phyloP scores from a whole-genome alignment of 1,140 invertebrate species.

The Diuraphis noxia region DNA sequence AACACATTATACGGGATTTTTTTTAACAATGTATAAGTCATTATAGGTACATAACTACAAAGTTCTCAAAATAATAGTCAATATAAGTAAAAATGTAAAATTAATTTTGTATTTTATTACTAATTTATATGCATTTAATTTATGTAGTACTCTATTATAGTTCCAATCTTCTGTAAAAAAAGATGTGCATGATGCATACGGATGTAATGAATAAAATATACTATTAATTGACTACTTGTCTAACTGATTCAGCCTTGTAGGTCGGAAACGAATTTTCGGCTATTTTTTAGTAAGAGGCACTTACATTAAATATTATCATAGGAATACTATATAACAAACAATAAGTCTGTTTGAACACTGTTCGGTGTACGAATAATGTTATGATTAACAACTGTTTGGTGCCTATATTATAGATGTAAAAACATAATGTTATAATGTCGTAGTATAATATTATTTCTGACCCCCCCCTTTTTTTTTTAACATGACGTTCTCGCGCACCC shows the following conservation, averaged over 20 bases:
- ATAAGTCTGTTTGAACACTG: background rate
- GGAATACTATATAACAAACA: background rate
- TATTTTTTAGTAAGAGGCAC: background rate
- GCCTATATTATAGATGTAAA: background rate
- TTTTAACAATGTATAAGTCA: too few relatives aligned
- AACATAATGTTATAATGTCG: background rate
- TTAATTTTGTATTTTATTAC: too few relatives aligned
- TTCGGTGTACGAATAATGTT: background rate
- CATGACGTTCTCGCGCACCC: background rate
- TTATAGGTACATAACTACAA: too few relatives aligned
- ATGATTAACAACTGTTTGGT: background rate
- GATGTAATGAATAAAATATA: too few relatives aligned
- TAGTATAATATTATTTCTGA: conserved; percentile 8
- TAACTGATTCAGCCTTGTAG: background rate
- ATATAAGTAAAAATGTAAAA: too few relatives aligned
- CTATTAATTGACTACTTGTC: too few relatives aligned
- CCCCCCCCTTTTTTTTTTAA: conserved; percentile 37
- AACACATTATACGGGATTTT: too few relatives aligned
- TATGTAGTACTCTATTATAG: too few relatives aligned
- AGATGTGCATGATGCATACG: too few relatives aligned
- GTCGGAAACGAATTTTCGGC: background rate
- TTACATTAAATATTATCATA: background rate
- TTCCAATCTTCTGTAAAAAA: too few relatives aligned
- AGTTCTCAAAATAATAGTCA: too few relatives aligned
- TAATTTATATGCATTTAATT: too few relatives aligned